Percentiles rank a stretch among this genome's conserved stretches.
These are phyloP conservation scores for Ypsolopha sequella DNA, from an alignment of 2,888 invertebrate genomes.

Conservation along the genomic window DNA sequence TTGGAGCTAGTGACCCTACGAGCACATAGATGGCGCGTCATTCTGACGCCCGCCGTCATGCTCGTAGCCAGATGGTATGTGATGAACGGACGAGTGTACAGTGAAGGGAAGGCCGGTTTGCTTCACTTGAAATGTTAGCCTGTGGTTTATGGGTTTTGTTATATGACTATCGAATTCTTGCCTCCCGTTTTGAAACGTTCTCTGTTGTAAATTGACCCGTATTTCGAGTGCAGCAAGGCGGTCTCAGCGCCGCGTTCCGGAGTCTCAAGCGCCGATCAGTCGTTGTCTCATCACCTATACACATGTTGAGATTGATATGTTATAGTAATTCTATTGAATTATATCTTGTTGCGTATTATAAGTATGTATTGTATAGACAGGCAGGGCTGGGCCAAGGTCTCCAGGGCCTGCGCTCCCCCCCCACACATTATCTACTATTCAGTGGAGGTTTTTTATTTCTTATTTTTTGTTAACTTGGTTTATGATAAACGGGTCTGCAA, in stretches of 20 bases:
- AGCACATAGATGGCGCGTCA: background rate
- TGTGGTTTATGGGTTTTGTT: too few relatives aligned
- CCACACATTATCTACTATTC: conserved; percentile 20
- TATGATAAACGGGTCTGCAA: conserved; percentile 65
- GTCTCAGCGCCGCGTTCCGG: conserved; percentile 8
- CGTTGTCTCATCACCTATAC: conserved; percentile 64
- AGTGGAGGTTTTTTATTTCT: conserved; percentile 55
- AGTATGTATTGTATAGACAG: conserved; percentile 29
- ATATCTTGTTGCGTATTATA: conserved; percentile 67
- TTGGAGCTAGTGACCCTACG: background rate
- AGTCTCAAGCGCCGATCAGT: conserved; percentile 29
- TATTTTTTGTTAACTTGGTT: conserved; percentile 64
- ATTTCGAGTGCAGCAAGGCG: conserved; percentile 4
- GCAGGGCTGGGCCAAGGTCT: conserved; percentile 3
- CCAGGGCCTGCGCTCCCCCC: background rate
- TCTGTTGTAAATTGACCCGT: too few relatives aligned
- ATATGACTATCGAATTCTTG: too few relatives aligned
- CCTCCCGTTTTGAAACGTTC: too few relatives aligned
- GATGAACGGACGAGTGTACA: background rate
- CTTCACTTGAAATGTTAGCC: background rate
- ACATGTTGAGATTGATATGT: conserved; percentile 70
- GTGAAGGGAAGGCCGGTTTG: background rate
- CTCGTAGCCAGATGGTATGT: background rate
- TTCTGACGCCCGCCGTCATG: background rate
- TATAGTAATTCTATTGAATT: conserved; percentile 70